Evolutionary conservation across 2,888 invertebrate genomes (phyloP), one percentile per base, ranked within the genome.

Genomic region (Lepetodrilus schrolli): DNA sequence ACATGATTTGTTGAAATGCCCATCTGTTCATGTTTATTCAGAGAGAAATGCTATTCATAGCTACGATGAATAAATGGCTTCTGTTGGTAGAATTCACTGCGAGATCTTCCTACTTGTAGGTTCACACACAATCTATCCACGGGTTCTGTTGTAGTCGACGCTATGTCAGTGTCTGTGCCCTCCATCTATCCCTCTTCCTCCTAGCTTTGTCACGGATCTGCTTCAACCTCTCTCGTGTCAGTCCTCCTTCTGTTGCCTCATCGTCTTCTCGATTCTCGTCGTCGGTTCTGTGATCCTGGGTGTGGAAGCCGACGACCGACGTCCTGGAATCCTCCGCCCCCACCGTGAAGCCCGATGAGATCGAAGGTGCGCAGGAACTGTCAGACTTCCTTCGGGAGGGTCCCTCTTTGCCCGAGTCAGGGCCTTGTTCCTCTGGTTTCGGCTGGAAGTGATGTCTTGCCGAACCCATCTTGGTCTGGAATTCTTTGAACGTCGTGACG

Each of bases 111-210:
- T n/a, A n/a, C n/a, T n/a, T n/a, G n/a, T n/a, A n/a, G n/a, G n/a
- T n/a, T n/a, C n/a, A n/a, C n/a, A n/a, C n/a, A n/a, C n/a, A n/a
- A n/a, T n/a, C n/a, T n/a, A n/a, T n/a, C n/a, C n/a, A n/a, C n/a
- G n/a, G n/a, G n/a, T n/a, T n/a, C n/a, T n/a, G n/a, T n/a, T n/a
- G n/a, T n/a, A n/a, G n/a, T n/a, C n/a, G 17, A 48, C 48, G 0
- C 66, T 66, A 75, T 36, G 69, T 72, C 43, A 79, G 71, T 34
- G 78, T 75, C 38, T 79, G 58, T 7, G 77, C 74, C 4, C 80
- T 47, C 80, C 80, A 80, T 30, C 80, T 66, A 34, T 80, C 78
- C 34, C 70, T 79, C 72, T 79, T 80, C 50, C 73, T 74, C 13
- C 78, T 47, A 21, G 76, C 74, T 43, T 78, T 75, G 37, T 75